A percentile compares a stretch with the other conserved stretches of the same genome.
phyloP scores from a whole-genome alignment of 2,113 vertebrate species.

The Ptyas mucosa region DNA sequence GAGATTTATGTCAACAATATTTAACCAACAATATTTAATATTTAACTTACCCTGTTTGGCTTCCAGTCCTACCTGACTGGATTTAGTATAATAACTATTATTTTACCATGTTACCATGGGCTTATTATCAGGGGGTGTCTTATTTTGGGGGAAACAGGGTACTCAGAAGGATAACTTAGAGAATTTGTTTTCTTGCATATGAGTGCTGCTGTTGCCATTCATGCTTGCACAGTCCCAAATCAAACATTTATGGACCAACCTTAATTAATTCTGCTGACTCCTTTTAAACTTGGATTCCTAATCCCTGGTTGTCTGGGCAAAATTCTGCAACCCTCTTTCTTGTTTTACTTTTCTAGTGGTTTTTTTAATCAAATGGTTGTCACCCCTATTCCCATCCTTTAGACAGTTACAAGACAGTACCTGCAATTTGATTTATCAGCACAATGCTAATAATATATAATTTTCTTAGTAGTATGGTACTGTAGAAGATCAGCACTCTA shows the following conservation, averaged over 20 bases:
- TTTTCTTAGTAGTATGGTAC: neutral
- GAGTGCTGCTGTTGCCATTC: neutral
- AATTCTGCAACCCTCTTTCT: neutral
- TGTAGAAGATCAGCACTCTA: neutral
- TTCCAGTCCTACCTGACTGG: neutral
- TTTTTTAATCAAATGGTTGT: neutral
- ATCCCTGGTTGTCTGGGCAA: conserved; percentile 15
- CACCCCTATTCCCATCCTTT: conserved; percentile 2
- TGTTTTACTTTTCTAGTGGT: conserved; percentile 15
- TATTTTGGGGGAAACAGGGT: too few species aligned
- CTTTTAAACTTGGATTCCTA: conserved; percentile 13
- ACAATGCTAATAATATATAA: conserved; percentile 46
- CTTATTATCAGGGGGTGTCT: too few species aligned
- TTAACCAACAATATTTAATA: neutral
- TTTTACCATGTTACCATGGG: neutral
- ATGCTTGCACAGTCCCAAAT: neutral
- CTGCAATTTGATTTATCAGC: conserved; percentile 17
- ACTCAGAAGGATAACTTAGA: neutral
- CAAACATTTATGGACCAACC: neutral
- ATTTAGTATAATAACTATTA: neutral
- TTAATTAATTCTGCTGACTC: conserved; percentile 16
- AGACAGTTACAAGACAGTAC: conserved; percentile 8
- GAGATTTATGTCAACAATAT: neutral
- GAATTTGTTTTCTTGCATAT: neutral
- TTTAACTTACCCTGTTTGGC: neutral